Evolutionary conservation across 2,113 vertebrate genomes (phyloP).

Genomic region (Aegithalos caudatus): DNA sequence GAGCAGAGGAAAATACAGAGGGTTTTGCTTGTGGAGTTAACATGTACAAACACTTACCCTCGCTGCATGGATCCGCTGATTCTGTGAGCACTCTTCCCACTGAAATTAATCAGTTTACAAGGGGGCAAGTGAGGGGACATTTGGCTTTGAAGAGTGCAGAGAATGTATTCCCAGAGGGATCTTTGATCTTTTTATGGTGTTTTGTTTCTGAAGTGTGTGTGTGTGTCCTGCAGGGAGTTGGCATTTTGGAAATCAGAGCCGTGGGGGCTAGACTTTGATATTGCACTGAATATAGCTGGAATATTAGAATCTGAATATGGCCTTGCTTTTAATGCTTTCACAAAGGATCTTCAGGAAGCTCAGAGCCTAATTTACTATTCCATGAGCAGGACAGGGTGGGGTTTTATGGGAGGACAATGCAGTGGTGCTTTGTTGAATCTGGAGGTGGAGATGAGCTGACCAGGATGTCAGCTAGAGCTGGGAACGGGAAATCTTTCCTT

Average conservation of each 20-base stretch:
- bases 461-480: background rate
- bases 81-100: background rate
- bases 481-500: background rate
- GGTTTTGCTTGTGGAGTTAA: background rate
- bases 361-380: background rate
- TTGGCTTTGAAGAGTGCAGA: conserved; percentile 19
- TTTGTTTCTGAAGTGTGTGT: conserved; percentile 19
- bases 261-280: background rate
- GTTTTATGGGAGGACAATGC: background rate
- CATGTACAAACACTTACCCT: background rate
- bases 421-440: background rate
- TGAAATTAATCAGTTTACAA: conserved; percentile 27
- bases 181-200: conserved; percentile 51
- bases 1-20: background rate
- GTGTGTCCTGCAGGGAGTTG: background rate
- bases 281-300: background rate
- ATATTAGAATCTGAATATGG: background rate
- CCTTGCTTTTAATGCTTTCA: background rate
- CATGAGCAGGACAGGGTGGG: background rate
- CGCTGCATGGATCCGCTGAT: background rate
- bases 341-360: background rate
- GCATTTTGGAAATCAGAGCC: background rate
- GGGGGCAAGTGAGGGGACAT: conserved; percentile 6
- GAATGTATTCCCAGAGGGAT: background rate
- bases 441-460: background rate